These are phyloP conservation scores for Gastrophryne carolinensis DNA, from an alignment of 2,797 vertebrate species.

Conservation along the genomic window DNA sequence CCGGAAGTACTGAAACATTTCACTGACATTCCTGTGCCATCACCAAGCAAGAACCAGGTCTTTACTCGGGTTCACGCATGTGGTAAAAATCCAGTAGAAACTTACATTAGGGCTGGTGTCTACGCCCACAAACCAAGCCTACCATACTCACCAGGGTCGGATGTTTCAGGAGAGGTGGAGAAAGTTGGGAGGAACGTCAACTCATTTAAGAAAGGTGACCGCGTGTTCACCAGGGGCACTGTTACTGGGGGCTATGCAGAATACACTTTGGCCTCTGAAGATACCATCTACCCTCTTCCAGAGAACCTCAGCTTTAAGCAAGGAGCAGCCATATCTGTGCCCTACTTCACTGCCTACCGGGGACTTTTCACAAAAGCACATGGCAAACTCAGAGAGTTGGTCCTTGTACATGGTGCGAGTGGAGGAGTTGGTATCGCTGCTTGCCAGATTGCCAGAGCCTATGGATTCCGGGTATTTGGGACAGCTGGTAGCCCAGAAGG, in stretches of 20 bases:
- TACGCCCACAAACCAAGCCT: constrained; percentile 70
- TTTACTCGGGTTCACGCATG: constrained; percentile 84
- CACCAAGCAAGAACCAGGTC: constrained; percentile 79
- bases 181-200: constrained; percentile 73
- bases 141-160: constrained; percentile 85
- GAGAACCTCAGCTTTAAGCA: constrained; percentile 76
- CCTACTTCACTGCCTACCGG: constrained; percentile 89
- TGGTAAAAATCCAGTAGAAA: constrained; percentile 91
- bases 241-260: constrained; percentile 88
- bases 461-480: constrained; percentile 83
- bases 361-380: constrained; percentile 82
- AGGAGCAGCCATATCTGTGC: constrained; percentile 83
- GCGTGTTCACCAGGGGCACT: constrained; percentile 80
- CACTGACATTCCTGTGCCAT: constrained; percentile 70
- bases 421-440: constrained; percentile 89
- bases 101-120: constrained; percentile 83
- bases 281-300: constrained; percentile 74
- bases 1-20: constrained; percentile 81
- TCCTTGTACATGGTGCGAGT: constrained; percentile 90
- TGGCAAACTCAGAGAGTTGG: constrained; percentile 77
- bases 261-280: constrained; percentile 72
- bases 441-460: constrained; percentile 84
- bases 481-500: constrained; percentile 87
- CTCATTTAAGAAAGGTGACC: constrained; percentile 82
- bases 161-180: constrained; percentile 82